Base-by-base conservation (phyloP, 2,888 invertebrate genomes). In the Eupithecia exiguata region DNA sequence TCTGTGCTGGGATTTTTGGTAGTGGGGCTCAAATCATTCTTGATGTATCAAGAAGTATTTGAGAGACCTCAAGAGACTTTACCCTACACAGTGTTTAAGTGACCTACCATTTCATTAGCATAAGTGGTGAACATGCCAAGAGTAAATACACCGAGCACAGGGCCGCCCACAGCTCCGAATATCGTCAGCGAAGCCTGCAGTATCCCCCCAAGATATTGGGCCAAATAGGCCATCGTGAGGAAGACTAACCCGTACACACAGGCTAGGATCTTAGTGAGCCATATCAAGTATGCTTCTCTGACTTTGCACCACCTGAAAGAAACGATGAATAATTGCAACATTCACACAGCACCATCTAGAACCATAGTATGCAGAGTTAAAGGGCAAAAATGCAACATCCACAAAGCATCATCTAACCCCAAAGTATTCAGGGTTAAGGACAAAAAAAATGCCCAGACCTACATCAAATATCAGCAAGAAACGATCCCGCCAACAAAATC, bases 121-220 rank as follows among this genome's bases (percentile, higher is more conserved):
- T 91, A 95, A n/a, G 96, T 96, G 58, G 96, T 96, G 79, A 96
- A 96, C 97, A 98, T 98, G 81, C 98, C 98, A 40, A 98, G 91
- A 0, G 97, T 96, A 86, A 98, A 98, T 1, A 98, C 92, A 0
- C 97, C 98, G 35, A 98, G 91, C n/a, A 98, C 88, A 0, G 98
- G 98, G 0, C 98, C 98, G 0, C 98, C 98, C 5, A 97, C 96
- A 0, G 98, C 97, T 1, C 98, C 98, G 84, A 98, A 98, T 79
- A 98, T 97, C 0, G 97, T 97, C 12, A 98, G 91, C 0, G 98
- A 96, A 0, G 97, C 97, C 91, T 98, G 97, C 21, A 99, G 93
- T 18, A 99, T 95, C 0, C 97, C 97, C 0, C 98, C 98, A 66
- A 98, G 92, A 73, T 96, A 95, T 80, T 98, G 96, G 0, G 98